Evolutionary conservation across 2,113 vertebrate genomes (phyloP).

Genomic region (Passer montanus): DNA sequence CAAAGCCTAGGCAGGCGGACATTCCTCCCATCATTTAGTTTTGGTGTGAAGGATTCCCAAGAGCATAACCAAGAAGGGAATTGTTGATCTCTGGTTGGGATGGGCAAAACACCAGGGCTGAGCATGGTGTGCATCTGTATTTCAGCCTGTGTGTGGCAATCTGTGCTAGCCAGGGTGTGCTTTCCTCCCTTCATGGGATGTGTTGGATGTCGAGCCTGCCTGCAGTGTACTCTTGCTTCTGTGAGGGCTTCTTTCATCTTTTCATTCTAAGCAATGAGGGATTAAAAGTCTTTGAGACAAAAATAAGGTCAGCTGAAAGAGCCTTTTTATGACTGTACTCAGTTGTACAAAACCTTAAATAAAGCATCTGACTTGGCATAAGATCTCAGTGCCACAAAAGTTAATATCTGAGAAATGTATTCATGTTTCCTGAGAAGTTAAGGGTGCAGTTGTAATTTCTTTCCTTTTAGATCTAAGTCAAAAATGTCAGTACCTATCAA

Average conservation of each 20-base stretch:
- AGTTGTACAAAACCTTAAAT: not conserved
- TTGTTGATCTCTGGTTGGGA: not conserved
- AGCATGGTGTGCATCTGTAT: not conserved
- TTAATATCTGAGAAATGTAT: constrained; percentile 5
- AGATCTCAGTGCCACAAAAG: not conserved
- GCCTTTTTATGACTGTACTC: not conserved
- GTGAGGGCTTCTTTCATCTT: not conserved
- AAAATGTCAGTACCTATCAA: constrained; percentile 3
- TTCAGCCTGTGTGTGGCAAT: not conserved
- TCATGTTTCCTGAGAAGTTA: constrained; percentile 8
- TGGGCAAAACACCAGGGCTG: rapidly evolving
- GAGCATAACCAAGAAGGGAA: not conserved
- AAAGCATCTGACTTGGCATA: not conserved
- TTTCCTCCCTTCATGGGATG: not conserved
- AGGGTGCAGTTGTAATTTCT: not conserved
- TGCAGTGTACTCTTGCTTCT: rapidly evolving
- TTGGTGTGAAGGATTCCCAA: not conserved
- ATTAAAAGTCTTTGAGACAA: constrained; percentile 15
- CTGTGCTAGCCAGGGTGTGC: not conserved
- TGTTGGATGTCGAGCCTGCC: not conserved
- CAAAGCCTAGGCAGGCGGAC: not conserved
- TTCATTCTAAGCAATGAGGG: not conserved
- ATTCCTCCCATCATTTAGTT: not conserved
- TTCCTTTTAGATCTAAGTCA: constrained; percentile 23
- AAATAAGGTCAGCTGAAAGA: not conserved